Evolutionary conservation across 2,888 invertebrate genomes (phyloP).

Genomic region (Lasiommata megera): DNA sequence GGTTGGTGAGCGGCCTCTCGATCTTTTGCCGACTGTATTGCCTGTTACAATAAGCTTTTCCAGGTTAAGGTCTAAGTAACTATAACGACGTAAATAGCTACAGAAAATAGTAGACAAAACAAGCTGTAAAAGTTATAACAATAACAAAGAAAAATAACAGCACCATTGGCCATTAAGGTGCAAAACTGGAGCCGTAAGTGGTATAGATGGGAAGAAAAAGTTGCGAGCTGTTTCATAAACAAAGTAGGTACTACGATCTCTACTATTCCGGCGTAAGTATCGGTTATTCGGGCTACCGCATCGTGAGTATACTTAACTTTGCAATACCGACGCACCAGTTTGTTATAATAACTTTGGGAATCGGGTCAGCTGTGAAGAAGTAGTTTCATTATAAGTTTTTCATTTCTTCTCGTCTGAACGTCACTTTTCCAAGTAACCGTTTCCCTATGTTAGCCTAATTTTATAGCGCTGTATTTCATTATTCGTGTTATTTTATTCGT

Average conservation of each 20-base stretch:
- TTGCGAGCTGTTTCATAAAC: background rate
- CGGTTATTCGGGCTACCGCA: background rate
- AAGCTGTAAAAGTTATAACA: background rate
- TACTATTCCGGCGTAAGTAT: background rate
- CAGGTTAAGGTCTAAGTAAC: no score
- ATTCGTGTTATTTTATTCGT: no score
- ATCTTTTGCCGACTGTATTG: no score
- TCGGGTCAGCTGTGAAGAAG: background rate
- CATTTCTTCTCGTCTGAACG: no score
- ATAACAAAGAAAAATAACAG: constrained; percentile 7
- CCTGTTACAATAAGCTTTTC: no score
- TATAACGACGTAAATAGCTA: no score
- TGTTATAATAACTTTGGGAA: constrained; percentile 1
- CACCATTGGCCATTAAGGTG: constrained; percentile 3
- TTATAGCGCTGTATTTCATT: no score
- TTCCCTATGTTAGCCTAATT: no score
- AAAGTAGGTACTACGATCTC: background rate
- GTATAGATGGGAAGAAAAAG: constrained; percentile 5
- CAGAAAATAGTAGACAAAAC: no score
- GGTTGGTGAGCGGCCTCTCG: no score
- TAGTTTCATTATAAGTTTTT: background rate
- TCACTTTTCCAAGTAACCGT: no score
- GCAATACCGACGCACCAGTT: background rate
- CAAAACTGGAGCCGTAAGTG: constrained; percentile 3
- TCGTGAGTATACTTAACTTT: constrained; percentile 3